Conservation (phyloP, 2,797 vertebrate genomes). For the Synaphobranchus kaupii region DNA sequence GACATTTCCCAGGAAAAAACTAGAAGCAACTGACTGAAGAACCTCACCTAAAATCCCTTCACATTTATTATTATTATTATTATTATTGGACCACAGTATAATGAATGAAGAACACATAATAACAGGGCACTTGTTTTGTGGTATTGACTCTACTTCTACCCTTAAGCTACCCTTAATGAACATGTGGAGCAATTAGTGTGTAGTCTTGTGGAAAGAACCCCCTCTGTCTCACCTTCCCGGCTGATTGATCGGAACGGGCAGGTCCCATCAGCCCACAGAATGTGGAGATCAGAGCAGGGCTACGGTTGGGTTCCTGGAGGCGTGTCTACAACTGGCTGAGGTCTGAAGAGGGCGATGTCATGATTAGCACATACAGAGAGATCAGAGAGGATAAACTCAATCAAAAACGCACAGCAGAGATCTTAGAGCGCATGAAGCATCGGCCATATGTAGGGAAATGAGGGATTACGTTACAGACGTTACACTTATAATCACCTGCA, state of each 20-base stretch:
- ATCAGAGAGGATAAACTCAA: not conserved
- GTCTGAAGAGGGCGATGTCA: not conserved
- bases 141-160: not conserved
- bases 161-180: not conserved
- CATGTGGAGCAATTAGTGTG: not conserved
- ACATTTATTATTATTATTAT: not conserved
- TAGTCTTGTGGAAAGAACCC: not conserved
- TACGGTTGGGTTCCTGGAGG: not conserved
- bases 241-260: not conserved
- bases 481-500: not conserved
- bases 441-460: not conserved
- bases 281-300: not conserved
- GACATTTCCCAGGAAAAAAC: not conserved
- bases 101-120: not conserved
- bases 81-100: not conserved
- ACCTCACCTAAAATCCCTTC: not conserved
- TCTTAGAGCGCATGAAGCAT: not conserved
- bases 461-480: not conserved
- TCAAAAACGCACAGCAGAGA: not conserved
- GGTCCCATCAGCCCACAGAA: not conserved
- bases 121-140: not conserved
- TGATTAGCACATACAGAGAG: not conserved
- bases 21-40: not conserved
- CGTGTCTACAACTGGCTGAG: not conserved
- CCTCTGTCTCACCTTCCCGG: not conserved